phyloP scores from a whole-genome alignment of 92 coral and sea anemone genomes.

The Zoanthus gigantus region DNA sequence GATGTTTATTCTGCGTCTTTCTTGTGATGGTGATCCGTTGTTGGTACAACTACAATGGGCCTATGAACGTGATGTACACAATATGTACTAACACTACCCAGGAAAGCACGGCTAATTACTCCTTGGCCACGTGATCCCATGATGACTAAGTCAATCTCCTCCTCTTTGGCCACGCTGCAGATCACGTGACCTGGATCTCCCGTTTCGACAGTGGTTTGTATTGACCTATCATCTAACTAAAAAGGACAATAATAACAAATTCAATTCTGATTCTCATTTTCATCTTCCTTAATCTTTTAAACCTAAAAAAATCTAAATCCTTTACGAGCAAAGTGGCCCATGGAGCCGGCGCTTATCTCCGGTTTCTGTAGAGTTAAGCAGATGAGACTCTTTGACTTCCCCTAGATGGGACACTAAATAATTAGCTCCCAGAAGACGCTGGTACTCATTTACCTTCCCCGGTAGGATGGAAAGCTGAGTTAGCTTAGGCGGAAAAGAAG shows the following conservation, averaged over 20 bases:
- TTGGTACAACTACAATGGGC: conserved; percentile 30
- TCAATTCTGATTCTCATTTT: not conserved
- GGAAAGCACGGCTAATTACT: conserved; percentile 24
- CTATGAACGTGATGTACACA: conserved; percentile 5
- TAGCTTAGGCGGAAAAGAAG: too few relatives aligned
- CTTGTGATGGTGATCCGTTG: not conserved
- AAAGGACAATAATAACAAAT: not conserved
- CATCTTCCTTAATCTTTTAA: not conserved
- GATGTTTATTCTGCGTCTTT: not conserved
- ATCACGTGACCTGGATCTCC: conserved; percentile 32
- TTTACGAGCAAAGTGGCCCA: too few relatives aligned
- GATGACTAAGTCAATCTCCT: conserved; percentile 15
- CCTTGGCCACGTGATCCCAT: conserved; percentile 43
- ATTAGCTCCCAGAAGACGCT: too few relatives aligned
- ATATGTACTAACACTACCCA: conserved; percentile 36
- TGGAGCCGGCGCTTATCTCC: too few relatives aligned
- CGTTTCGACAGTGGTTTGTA: not conserved
- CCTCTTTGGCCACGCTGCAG: conserved; percentile 27
- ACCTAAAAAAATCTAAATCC: too few relatives aligned
- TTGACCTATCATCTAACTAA: not conserved
- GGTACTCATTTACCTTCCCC: too few relatives aligned
- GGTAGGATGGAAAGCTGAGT: too few relatives aligned
- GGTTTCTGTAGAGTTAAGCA: too few relatives aligned
- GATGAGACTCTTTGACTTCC: too few relatives aligned
- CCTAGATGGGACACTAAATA: too few relatives aligned